phyloP scores from a whole-genome alignment of 2,113 vertebrate genomes.

The Tupaia tana region DNA sequence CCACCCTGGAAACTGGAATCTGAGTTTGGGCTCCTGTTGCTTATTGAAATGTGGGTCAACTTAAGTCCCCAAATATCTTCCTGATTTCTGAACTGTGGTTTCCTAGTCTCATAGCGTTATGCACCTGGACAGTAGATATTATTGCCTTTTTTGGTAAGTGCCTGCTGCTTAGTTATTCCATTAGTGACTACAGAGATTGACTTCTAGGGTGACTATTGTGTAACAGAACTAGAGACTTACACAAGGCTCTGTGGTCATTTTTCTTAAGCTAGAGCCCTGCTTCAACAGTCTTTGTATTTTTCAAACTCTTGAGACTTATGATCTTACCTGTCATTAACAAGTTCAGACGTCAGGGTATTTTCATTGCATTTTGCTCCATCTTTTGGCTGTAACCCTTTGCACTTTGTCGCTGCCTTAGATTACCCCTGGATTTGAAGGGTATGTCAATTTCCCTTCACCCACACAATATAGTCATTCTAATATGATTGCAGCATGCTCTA shows the following conservation, averaged over 20 bases:
- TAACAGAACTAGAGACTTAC: not conserved
- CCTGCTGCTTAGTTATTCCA: not conserved
- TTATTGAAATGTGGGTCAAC: conserved; percentile 25
- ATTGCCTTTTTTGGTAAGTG: not conserved
- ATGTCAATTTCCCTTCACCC: not conserved
- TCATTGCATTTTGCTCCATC: not conserved
- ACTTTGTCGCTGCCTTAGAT: not conserved
- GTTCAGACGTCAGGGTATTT: not conserved
- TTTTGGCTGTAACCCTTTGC: not conserved
- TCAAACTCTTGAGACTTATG: not conserved
- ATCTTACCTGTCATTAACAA: not conserved
- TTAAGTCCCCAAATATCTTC: not conserved
- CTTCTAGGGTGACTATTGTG: not conserved
- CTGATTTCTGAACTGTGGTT: not conserved
- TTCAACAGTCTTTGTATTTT: not conserved
- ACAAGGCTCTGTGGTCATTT: not conserved
- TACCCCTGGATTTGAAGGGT: not conserved
- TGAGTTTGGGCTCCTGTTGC: not conserved
- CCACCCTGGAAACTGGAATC: not conserved
- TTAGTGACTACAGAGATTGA: not conserved
- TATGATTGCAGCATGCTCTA: not conserved
- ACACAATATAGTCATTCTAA: not conserved
- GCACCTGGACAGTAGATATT: not conserved
- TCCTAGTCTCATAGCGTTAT: not conserved
- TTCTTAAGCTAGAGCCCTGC: not conserved